These are phyloP conservation scores for Paedocypris sp. DNA, from an alignment of 2,113 vertebrate genomes.

Conservation along the genomic window DNA sequence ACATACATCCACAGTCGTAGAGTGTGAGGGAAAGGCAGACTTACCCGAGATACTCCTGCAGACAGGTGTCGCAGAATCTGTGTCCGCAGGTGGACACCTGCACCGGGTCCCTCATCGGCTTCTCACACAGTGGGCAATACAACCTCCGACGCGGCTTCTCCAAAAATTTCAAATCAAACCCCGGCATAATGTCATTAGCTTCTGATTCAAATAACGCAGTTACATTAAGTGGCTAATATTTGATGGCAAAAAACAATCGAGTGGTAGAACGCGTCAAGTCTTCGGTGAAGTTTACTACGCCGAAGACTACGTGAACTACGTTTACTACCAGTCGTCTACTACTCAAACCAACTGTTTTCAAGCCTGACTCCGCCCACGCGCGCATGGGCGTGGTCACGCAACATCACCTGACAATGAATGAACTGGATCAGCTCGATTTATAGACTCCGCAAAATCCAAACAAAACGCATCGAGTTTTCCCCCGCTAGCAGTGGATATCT, in stretches of 20 bases:
- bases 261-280: not conserved
- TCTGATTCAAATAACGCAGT: not conserved
- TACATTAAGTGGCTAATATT: not conserved
- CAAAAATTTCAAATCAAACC: slow-evolving; percentile 94
- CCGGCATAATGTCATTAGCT: slow-evolving; percentile 65
- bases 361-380: too few species aligned
- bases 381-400: too few species aligned
- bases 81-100: slow-evolving; percentile 96
- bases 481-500: not conserved
- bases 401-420: too few species aligned
- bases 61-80: slow-evolving; percentile 94
- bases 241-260: not conserved
- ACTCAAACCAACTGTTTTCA: too few species aligned
- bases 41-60: slow-evolving; percentile 85
- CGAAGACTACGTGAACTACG: too few species aligned
- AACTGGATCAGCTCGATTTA: too few species aligned
- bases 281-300: not conserved
- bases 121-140: slow-evolving; percentile 86
- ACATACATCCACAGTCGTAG: too few species aligned
- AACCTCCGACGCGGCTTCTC: slow-evolving; percentile 86
- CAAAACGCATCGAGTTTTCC: too few species aligned
- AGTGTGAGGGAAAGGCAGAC: not conserved
- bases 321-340: too few species aligned
- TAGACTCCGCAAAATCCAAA: too few species aligned
- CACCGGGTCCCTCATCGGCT: slow-evolving; percentile 92